A percentile compares a stretch with the other conserved stretches of the same genome.
phyloP scores from a whole-genome alignment of 2,113 vertebrate genomes.

The human (Homo sapiens) region DNA sequence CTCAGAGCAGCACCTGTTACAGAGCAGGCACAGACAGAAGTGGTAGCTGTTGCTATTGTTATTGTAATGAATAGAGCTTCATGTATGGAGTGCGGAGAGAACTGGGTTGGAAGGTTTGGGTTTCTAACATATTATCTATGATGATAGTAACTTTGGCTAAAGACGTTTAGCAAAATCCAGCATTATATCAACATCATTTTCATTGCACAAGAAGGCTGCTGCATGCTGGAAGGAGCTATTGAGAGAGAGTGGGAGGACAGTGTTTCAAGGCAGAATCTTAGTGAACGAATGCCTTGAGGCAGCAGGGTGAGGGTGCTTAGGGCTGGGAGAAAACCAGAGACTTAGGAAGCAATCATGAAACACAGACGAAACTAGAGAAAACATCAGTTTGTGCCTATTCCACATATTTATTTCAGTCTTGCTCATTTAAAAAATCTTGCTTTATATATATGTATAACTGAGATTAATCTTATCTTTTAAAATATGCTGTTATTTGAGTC shows the following conservation, averaged over 20 bases:
- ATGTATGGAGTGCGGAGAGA: fast-evolving
- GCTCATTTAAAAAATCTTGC: not conserved
- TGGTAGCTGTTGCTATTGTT: not conserved
- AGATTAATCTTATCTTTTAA: conserved; percentile 14
- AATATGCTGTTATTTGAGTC: not conserved
- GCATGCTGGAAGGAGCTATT: not conserved
- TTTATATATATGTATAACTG: not conserved
- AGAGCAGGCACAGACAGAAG: not conserved
- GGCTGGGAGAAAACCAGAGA: not conserved
- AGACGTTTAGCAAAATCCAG: not conserved
- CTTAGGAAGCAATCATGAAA: not conserved
- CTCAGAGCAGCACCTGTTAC: not conserved
- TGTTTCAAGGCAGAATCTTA: not conserved
- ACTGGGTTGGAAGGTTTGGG: not conserved
- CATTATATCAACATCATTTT: not conserved
- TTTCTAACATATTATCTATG: not conserved
- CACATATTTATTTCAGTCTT: not conserved
- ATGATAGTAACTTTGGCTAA: not conserved
- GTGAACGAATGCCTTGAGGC: not conserved
- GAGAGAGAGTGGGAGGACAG: not conserved
- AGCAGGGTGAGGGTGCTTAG: not conserved
- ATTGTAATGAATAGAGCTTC: not conserved
- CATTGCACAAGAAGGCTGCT: not conserved
- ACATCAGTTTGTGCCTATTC: not conserved
- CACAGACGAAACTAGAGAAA: not conserved